Conservation (phyloP, 2,888 invertebrate genomes). For the Achlya flavicornis region DNA sequence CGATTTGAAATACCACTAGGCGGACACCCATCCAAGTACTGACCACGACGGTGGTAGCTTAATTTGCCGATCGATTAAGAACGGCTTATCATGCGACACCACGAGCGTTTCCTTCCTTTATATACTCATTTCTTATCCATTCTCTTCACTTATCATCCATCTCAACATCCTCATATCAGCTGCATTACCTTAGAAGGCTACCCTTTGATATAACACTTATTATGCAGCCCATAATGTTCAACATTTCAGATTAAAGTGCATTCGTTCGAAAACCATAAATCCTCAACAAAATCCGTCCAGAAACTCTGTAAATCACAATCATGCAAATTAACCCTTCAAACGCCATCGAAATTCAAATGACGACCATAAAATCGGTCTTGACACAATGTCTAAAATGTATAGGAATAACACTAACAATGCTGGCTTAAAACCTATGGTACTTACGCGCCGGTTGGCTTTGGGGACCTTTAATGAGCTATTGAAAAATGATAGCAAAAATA, state of each 20-base stretch:
- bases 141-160: too few relatives aligned
- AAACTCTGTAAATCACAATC: slow-evolving; percentile 78
- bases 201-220: background rate
- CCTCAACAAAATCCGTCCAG: slow-evolving; percentile 48
- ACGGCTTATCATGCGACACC: too few relatives aligned
- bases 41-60: too few relatives aligned
- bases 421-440: slow-evolving; percentile 62
- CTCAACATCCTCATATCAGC: too few relatives aligned
- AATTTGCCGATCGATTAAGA: too few relatives aligned
- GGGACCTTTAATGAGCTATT: slow-evolving; percentile 79
- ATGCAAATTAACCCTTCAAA: slow-evolving; percentile 77
- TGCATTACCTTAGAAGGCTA: too few relatives aligned
- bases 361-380: slow-evolving; percentile 77
- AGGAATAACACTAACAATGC: slow-evolving; percentile 55
- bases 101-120: too few relatives aligned
- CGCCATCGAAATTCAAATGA: slow-evolving; percentile 74
- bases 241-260: slow-evolving; percentile 54
- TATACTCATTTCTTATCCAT: too few relatives aligned
- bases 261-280: slow-evolving; percentile 63
- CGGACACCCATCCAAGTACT: too few relatives aligned
- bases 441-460: slow-evolving; percentile 70
- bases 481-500: slow-evolving; percentile 83
- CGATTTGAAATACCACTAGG: too few relatives aligned
- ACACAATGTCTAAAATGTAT: slow-evolving; percentile 68
- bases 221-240: slow-evolving; percentile 41